Percentiles rank a stretch among this genome's conserved stretches.
Evolutionary conservation across 2,113 vertebrate genomes (phyloP).

Genomic region (Limanda limanda): DNA sequence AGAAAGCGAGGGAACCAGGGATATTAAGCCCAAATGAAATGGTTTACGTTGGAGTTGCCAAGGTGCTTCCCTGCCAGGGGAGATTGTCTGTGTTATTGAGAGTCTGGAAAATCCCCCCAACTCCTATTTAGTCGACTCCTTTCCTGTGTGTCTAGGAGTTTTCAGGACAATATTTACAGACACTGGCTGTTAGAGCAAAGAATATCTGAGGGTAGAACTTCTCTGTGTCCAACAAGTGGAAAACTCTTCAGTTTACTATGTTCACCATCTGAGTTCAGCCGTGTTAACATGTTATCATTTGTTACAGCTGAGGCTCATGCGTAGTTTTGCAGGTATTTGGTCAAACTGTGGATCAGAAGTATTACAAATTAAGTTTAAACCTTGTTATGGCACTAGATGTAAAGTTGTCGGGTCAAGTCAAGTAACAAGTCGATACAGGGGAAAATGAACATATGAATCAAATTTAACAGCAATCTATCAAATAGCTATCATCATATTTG

Average conservation of each 20-base stretch:
- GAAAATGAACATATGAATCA: neutral
- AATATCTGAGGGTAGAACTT: slow-evolving; percentile 7
- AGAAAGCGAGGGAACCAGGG: slow-evolving; percentile 18
- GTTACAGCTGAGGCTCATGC: no score
- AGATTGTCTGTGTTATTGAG: slow-evolving; percentile 80
- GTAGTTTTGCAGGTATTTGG: neutral
- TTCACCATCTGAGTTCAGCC: no score
- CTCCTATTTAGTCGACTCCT: slow-evolving; percentile 37
- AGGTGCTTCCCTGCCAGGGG: slow-evolving; percentile 66
- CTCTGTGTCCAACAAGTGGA: neutral
- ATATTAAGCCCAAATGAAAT: slow-evolving; percentile 59
- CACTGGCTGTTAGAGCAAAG: slow-evolving; percentile 32
- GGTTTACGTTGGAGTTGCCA: slow-evolving; percentile 63
- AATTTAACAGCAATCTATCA: neutral
- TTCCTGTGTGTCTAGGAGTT: slow-evolving; percentile 69
- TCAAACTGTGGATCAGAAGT: neutral
- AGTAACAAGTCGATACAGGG: no score
- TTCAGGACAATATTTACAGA: slow-evolving; percentile 68
- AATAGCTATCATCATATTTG: neutral
- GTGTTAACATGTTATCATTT: no score
- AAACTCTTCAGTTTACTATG: no score
- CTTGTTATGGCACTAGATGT: neutral
- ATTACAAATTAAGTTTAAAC: neutral
- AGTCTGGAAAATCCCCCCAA: slow-evolving; percentile 76
- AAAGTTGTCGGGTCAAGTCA: no score